Base-by-base conservation (phyloP, 2,797 vertebrate species). In the Nyctalus aviator region DNA sequence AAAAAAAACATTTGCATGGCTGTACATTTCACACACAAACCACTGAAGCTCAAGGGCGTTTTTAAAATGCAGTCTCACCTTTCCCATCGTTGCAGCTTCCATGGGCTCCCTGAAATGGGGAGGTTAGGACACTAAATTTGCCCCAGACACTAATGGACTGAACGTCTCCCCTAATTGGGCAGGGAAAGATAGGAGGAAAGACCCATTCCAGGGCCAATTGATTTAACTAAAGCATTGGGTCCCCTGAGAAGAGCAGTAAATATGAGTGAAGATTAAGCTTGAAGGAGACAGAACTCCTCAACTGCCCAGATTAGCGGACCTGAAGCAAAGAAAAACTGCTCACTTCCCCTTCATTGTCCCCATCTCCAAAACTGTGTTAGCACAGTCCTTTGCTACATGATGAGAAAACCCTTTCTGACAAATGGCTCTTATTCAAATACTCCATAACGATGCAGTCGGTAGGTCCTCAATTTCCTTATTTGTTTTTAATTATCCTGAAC, bases 1-100 rank as follows among this genome's bases (percentile, higher is more conserved):
- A 62, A 77, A 11, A 48, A 48, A 37, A 84, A 6, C 5, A 13
- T 53, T 88, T 88, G 44, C 77, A 57, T 95, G 95, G 93, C 92
- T 97, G 94, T 88, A 44, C 35, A 20, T 94, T 85, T 90, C 78
- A 91, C 95, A n/a, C 79, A 20, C 86, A 84, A 96, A 96, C 84
- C 50, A 3, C 90, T 91, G 71, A 85, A 92, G 0, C 89, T 94
- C 0, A 2, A 94, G 69, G 82, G 57, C 32, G 75, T 89, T 68
- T 94, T 86, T 66, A 81, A 96, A 94, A 84, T 68, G 46, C 50
- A 66, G 46, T 72, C 57, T 0, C 0, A 71, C 44, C 76, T 91
- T 76, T 68, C 50, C 46, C 12, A 46, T 78, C 46, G 21, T 25
- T 25, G 71, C 77, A 32, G 48, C 87, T 71, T 75, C 93, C 23